These are phyloP conservation scores for Catharus bicknelli DNA, from an alignment of 2,113 vertebrate genomes.

Conservation along the genomic window DNA sequence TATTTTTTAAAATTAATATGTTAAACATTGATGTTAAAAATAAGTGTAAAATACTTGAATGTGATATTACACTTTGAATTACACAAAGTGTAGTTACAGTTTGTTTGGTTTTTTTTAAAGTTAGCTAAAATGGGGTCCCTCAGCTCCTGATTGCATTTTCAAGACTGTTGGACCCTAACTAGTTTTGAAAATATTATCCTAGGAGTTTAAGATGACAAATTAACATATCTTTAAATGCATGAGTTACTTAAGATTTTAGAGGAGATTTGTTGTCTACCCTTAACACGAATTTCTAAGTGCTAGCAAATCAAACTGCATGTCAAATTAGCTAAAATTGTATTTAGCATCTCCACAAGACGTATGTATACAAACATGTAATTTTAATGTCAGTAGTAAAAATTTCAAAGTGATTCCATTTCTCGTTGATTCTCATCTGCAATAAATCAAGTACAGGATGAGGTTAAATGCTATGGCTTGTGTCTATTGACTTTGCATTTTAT, in stretches of 20 bases:
- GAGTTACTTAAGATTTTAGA: slow-evolving; percentile 27
- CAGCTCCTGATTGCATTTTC: background rate
- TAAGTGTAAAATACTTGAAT: background rate
- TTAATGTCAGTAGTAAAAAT: slow-evolving; percentile 79
- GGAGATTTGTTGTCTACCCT: slow-evolving; percentile 18
- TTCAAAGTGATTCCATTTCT: slow-evolving; percentile 78
- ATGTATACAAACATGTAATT: slow-evolving; percentile 73
- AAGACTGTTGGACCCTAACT: background rate
- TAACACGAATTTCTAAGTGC: background rate
- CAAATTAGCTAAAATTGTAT: slow-evolving; percentile 57
- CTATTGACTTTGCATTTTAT: slow-evolving; percentile 86
- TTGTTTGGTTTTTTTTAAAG: background rate
- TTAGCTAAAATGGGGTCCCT: background rate
- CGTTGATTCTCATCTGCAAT: slow-evolving; percentile 85
- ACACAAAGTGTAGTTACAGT: no score
- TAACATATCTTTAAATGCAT: slow-evolving; percentile 9
- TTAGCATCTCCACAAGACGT: slow-evolving; percentile 50
- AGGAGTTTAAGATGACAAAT: slow-evolving; percentile 4
- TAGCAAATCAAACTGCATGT: slow-evolving; percentile 31
- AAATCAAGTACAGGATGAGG: slow-evolving; percentile 86
- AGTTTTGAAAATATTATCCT: slow-evolving; percentile 27
- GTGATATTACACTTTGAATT: background rate
- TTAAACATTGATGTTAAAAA: background rate
- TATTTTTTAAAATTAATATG: background rate
- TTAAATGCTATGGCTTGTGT: slow-evolving; percentile 78